phyloP scores from a whole-genome alignment of 1,140 invertebrate species.

The Drosophila parabipectinata region DNA sequence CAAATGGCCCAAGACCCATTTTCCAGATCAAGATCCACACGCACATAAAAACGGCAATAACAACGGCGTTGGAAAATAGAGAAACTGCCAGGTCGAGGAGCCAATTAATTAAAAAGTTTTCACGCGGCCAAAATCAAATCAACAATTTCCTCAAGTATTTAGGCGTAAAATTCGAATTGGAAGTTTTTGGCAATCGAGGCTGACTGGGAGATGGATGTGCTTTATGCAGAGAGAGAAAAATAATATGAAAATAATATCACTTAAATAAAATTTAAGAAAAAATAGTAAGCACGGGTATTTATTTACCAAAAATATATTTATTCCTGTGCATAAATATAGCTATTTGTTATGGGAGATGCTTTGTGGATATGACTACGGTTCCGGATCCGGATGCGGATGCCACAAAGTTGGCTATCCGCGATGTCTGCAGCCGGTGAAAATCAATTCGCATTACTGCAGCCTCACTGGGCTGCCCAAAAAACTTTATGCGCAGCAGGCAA shows the following conservation, averaged over 20 bases:
- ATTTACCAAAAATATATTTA: not conserved
- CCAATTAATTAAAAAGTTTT: conserved; percentile 80
- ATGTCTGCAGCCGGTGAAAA: conserved; percentile 54
- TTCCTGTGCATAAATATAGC: not conserved
- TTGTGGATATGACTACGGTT: conserved; percentile 4
- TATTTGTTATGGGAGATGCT: conserved; percentile 10
- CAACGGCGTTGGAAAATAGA: conserved; percentile 20
- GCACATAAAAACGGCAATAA: conserved; percentile 16
- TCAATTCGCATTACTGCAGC: conserved; percentile 78
- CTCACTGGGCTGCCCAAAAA: conserved; percentile 67
- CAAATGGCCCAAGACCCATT: conserved; percentile 29
- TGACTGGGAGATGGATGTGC: conserved; percentile 27
- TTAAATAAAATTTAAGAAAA: not conserved
- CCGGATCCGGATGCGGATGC: conserved; percentile 32
- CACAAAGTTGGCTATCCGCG: conserved; percentile 9
- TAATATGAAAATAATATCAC: too few relatives aligned
- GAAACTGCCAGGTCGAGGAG: conserved; percentile 25
- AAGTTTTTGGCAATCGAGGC: conserved; percentile 29
- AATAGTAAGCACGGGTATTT: not conserved
- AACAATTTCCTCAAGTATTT: conserved; percentile 73
- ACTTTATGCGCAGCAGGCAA: conserved; percentile 36
- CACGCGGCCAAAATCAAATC: conserved; percentile 70
- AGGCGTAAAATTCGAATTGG: conserved; percentile 46
- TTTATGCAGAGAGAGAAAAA: not conserved
- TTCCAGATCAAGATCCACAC: conserved; percentile 29